These are phyloP conservation scores for Meriones unguiculatus DNA, from an alignment of 2,113 vertebrate genomes.

Conservation along the genomic window DNA sequence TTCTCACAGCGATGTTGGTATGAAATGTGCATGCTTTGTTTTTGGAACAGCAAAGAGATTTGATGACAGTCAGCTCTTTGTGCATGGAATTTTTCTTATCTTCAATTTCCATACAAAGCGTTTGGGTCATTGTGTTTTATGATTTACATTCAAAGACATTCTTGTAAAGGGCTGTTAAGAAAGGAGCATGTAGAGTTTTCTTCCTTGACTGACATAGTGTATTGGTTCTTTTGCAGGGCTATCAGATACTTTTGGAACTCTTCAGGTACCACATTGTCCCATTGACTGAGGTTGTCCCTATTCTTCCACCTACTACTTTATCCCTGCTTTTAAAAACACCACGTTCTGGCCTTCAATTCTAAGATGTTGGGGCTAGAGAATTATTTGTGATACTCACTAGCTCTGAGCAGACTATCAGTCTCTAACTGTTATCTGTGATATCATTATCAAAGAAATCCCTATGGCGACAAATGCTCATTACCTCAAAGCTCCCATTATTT, in stretches of 20 bases:
- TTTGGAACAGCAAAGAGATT: neutral
- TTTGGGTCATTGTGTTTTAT: neutral
- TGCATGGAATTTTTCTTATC: neutral
- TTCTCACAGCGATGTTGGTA: neutral
- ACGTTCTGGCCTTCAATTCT: neutral
- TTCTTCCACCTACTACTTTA: neutral
- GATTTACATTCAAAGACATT: neutral
- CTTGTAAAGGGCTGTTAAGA: neutral
- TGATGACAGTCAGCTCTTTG: neutral
- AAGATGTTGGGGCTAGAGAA: neutral
- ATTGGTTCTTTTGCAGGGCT: slow-evolving; percentile 88
- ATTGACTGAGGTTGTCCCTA: slow-evolving; percentile 84
- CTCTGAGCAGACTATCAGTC: neutral
- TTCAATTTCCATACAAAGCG: neutral
- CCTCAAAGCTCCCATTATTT: neutral
- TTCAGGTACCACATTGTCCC: slow-evolving; percentile 92
- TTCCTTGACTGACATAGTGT: slow-evolving; percentile 18
- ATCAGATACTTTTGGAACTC: slow-evolving; percentile 92
- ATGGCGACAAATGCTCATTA: neutral
- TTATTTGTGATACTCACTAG: neutral
- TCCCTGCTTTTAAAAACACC: neutral
- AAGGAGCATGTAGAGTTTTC: neutral
- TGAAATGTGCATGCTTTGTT: neutral
- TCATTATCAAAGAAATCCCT: neutral
- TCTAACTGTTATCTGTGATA: neutral